Conservation (phyloP, 2,113 vertebrate genomes). For the Echinops telfairi region DNA sequence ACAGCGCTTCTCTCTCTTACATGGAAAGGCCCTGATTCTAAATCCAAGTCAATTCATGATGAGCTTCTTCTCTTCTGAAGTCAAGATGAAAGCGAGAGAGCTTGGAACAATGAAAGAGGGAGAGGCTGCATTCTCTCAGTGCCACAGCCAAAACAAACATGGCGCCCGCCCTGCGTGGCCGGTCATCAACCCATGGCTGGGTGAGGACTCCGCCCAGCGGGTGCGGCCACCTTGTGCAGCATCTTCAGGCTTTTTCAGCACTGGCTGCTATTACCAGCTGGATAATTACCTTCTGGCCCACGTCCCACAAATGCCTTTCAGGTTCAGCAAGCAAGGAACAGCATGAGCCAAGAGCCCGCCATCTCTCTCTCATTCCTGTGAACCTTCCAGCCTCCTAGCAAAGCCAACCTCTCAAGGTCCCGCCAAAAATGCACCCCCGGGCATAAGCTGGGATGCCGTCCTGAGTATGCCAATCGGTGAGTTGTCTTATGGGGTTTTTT, state of each 20-base stretch:
- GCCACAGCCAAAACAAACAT: conserved; percentile 38
- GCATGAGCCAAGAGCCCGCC: neutral
- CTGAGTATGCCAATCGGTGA: conserved; percentile 28
- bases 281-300: conserved; percentile 59
- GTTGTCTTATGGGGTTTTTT: conserved; percentile 62
- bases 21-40: conserved; percentile 17
- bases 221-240: neutral
- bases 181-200: conserved; percentile 51
- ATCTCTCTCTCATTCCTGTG: neutral
- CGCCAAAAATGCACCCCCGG: neutral
- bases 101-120: neutral
- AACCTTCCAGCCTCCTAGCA: neutral
- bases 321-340: neutral
- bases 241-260: neutral
- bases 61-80: conserved; percentile 61
- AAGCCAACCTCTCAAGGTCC: neutral
- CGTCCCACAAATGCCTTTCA: conserved; percentile 27
- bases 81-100: conserved; percentile 49
- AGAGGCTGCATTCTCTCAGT: neutral
- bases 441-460: neutral
- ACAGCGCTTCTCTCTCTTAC: neutral
- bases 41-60: conserved; percentile 31
- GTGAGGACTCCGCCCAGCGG: conserved; percentile 40
- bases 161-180: fast-evolving
- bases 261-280: conserved; percentile 67